Evolutionary conservation across 2,888 invertebrate species (phyloP).

Genomic region (Trissolcus brochymenae): DNA sequence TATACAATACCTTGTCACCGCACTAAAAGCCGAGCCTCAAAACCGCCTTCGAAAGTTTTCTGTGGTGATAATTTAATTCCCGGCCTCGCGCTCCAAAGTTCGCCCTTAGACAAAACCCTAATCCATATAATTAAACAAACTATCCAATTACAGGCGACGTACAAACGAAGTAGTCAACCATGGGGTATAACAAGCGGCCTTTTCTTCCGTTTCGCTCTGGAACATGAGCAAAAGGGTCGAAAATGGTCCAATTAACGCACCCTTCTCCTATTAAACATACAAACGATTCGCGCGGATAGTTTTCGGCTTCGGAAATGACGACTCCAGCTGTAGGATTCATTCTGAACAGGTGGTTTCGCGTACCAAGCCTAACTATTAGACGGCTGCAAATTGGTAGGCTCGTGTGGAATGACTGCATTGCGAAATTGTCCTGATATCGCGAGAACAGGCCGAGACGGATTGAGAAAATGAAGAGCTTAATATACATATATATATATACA

Average conservation of each 20-base stretch:
- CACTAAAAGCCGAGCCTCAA: conserved; percentile 8
- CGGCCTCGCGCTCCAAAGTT: conserved; percentile 28
- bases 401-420: conserved; percentile 36
- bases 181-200: conserved; percentile 32
- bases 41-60: conserved; percentile 22
- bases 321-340: conserved; percentile 44
- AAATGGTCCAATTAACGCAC: conserved; percentile 52
- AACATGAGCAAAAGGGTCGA: conserved; percentile 45
- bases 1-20: conserved; percentile 3
- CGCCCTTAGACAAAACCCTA: conserved; percentile 38
- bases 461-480: conserved; percentile 40
- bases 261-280: conserved; percentile 51
- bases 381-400: conserved; percentile 49
- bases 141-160: conserved; percentile 46
- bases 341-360: conserved; percentile 49
- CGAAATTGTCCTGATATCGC: conserved; percentile 45
- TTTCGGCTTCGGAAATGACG: conserved; percentile 37
- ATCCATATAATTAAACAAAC: conserved; percentile 49
- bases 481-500: conserved; percentile 23
- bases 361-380: conserved; percentile 40
- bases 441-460: conserved; percentile 46
- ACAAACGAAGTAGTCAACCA: conserved; percentile 44
- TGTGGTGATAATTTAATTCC: conserved; percentile 43
- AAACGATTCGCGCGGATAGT: conserved; percentile 47
- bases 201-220: conserved; percentile 17